phyloP scores from a whole-genome alignment of 2,888 invertebrate genomes.

The Polylopha cassiicola region DNA sequence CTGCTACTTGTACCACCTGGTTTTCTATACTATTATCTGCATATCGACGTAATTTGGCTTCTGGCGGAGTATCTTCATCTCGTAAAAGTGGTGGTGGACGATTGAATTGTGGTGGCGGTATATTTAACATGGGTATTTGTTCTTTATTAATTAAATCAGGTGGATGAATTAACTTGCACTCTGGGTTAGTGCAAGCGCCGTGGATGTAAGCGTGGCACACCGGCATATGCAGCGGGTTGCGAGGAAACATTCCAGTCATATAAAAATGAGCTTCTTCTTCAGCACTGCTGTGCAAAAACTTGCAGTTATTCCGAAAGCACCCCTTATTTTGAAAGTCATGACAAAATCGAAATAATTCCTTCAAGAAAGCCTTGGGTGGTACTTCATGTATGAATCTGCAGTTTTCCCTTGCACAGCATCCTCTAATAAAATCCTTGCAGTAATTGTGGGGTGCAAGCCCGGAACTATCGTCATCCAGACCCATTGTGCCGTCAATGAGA shows the following conservation, averaged over 20 bases:
- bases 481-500: conserved; percentile 40
- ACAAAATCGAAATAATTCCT: conserved; percentile 72
- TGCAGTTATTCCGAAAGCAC: conserved; percentile 79
- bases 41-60: conserved; percentile 61
- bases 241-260: conserved; percentile 78
- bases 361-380: conserved; percentile 51
- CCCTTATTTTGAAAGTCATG: conserved; percentile 84
- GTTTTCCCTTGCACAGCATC: conserved; percentile 74
- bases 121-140: conserved; percentile 31
- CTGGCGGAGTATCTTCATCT: conserved; percentile 64
- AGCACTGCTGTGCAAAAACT: conserved; percentile 82
- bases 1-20: conserved; percentile 47
- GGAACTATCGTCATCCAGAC: conserved; percentile 46
- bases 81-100: conserved; percentile 47
- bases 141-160: conserved; percentile 47
- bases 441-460: conserved; percentile 40
- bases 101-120: conserved; percentile 42
- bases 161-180: conserved; percentile 54
- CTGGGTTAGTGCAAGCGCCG: conserved; percentile 75
- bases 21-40: conserved; percentile 54
- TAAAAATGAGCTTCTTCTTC: conserved; percentile 84
- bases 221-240: conserved; percentile 57
- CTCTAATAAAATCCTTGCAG: conserved; percentile 73
- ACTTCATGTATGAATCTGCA: conserved; percentile 65
- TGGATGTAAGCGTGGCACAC: conserved; percentile 80